Percentiles rank a stretch among this genome's conserved stretches.
These are phyloP conservation scores for Peucedramus taeniatus DNA, from an alignment of 2,113 vertebrate genomes.

Conservation along the genomic window DNA sequence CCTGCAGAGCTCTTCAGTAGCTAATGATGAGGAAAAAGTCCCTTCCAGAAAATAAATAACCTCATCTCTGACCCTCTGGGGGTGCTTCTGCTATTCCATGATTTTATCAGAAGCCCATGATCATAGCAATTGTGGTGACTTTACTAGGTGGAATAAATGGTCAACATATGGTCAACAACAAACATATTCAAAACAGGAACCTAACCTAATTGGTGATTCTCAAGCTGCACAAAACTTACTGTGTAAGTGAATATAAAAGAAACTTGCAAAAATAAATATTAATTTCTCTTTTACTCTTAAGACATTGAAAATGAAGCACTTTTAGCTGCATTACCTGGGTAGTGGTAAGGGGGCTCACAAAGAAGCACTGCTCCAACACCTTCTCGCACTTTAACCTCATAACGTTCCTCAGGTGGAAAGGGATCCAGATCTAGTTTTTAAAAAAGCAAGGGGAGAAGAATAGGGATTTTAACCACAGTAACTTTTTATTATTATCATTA, in stretches of 20 bases:
- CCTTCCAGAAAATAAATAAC: not conserved
- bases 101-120: not conserved
- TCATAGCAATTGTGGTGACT: not conserved
- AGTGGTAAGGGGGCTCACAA: constrained; percentile 89
- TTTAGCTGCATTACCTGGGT: constrained; percentile 81
- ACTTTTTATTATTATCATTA: not conserved
- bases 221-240: not conserved
- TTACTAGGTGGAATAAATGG: not conserved
- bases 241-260: not conserved
- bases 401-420: constrained; percentile 91
- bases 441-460: not conserved
- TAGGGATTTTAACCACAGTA: not conserved
- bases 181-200: not conserved
- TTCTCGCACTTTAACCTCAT: constrained; percentile 85
- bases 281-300: not conserved
- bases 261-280: not conserved
- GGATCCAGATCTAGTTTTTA: constrained; percentile 84
- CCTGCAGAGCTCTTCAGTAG: not conserved
- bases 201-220: not conserved
- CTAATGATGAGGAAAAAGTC: not conserved
- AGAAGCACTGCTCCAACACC: constrained; percentile 92
- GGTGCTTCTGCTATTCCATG: not conserved
- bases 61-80: not conserved
- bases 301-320: not conserved
- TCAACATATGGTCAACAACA: not conserved